Conservation (phyloP, 53 echinoderm and acorn worm genomes). For the Crossaster papposus region DNA sequence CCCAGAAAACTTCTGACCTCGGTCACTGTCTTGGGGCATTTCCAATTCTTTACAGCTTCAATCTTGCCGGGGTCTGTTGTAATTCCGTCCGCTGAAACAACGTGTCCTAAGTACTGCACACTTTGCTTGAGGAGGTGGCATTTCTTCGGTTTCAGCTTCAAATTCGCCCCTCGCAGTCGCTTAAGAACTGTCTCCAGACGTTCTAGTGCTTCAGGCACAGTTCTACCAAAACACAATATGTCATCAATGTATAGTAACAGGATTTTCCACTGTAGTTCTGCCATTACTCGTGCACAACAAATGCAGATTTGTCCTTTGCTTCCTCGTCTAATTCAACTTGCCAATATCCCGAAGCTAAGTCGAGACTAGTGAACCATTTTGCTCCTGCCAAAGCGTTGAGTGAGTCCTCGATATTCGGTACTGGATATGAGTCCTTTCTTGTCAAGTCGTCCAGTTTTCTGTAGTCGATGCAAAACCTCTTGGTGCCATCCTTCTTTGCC, state of each 20-base stretch:
- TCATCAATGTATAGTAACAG: slow-evolving; percentile 30
- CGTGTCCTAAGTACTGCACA: no score
- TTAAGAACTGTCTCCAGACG: slow-evolving; percentile 22
- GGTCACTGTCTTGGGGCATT: slow-evolving; percentile 3
- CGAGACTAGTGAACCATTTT: background rate
- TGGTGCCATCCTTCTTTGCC: slow-evolving; percentile 35
- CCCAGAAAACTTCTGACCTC: slow-evolving; percentile 46
- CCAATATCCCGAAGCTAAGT: no score
- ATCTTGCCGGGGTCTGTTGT: slow-evolving; percentile 48
- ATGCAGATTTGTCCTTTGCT: no score
- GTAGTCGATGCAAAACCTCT: slow-evolving; percentile 34
- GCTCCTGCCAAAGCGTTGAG: slow-evolving; percentile 3
- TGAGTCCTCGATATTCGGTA: slow-evolving; percentile 22
- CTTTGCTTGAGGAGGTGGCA: slow-evolving; percentile 20
- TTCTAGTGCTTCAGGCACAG: background rate
- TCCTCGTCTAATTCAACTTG: no score
- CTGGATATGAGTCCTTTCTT: slow-evolving; percentile 21
- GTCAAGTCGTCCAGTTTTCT: slow-evolving; percentile 10
- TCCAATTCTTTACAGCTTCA: slow-evolving; percentile 34
- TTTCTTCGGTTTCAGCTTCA: slow-evolving; percentile 50
- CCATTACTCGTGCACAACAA: background rate
- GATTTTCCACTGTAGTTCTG: slow-evolving; percentile 43
- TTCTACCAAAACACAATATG: slow-evolving; percentile 16
- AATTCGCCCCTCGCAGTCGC: background rate
- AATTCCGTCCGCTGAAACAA: slow-evolving; percentile 52